Conservation (phyloP, 2,888 invertebrate genomes). For the Chalcosyrphus nemorum region DNA sequence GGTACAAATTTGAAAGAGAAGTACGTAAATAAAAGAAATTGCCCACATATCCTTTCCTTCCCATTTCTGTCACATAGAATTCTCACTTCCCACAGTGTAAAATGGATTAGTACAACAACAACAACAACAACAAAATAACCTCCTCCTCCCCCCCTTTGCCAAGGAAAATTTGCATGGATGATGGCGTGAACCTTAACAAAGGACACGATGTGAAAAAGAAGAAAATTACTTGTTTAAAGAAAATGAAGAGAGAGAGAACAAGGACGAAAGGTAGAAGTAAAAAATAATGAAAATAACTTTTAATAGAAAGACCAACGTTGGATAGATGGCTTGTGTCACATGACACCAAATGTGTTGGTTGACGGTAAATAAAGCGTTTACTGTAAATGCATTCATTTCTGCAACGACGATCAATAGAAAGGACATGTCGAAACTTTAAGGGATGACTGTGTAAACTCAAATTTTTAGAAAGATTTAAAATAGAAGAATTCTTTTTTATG, state of each 20-base stretch:
- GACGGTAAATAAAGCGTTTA: conserved; percentile 24
- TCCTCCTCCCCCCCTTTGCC: conserved; percentile 42
- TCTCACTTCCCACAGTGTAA: conserved; percentile 13
- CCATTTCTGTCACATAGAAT: conserved; percentile 27
- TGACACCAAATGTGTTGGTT: conserved; percentile 47
- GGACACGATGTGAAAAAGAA: conserved; percentile 50
- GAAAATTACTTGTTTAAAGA: conserved; percentile 28
- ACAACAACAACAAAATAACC: conserved; percentile 42
- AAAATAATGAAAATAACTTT: conserved; percentile 10
- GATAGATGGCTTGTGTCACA: conserved; percentile 43
- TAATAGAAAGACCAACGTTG: conserved; percentile 14
- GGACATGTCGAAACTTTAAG: neutral
- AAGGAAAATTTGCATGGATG: conserved; percentile 57
- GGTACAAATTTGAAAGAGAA: conserved; percentile 41
- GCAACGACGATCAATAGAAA: conserved; percentile 47
- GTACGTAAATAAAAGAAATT: conserved; percentile 54
- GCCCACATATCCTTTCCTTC: conserved; percentile 28
- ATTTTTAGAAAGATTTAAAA: too few species aligned
- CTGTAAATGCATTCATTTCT: conserved; percentile 44
- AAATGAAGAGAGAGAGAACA: conserved; percentile 22
- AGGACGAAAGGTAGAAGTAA: conserved; percentile 27
- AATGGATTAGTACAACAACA: conserved; percentile 57
- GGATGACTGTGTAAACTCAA: too few species aligned
- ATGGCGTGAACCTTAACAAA: conserved; percentile 56
- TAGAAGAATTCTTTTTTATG: too few species aligned